Evolutionary conservation across 2,888 invertebrate genomes (phyloP), one percentile per base, ranked within the genome.

Genomic region (Ormyrus nitidulus): DNA sequence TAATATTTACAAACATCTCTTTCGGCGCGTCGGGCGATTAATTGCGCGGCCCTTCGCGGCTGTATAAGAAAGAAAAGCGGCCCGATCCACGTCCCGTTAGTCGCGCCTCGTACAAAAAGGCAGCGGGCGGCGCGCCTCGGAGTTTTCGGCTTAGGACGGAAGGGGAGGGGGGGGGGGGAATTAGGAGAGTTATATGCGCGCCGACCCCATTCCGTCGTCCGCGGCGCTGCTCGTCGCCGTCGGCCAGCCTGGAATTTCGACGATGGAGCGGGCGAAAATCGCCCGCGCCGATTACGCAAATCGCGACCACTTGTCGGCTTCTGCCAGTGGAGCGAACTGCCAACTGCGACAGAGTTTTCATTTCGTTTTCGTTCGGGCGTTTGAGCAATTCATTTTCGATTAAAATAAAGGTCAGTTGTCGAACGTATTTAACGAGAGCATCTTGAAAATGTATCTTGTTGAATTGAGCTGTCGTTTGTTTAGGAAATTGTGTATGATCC

Each of bases 121-220:
- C 8, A 64, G 46, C 10, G 62, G 1, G 19, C 19, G 19, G 19
- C 19, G 19, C 19, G 1, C 19, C 0, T 19, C 19, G 19, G 51
- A 51, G 10, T 73, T 73, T 73, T 73, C 65, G 73, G 65, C 49
- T 65, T 19, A 19, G 19, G 19, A 19, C 1, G 19, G 19, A 2
- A n/a, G 11, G 58, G 66, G 75, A 54, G 76, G 1, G 34, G 11
- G 58, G 66, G 75, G 54, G 76, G 69, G 54, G 76, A 62, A 76
- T 76, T 76, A 76, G 76, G 76, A 44, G 46, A 62, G 73, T 34
- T 58, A 65, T 51, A 34, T 19, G 65, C 58, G 59, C 65, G 13
- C n/a, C 73, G 73, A 73, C 73, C 73, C 64, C 64, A 54, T 64
- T 73, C 54, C 44, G 11, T 46, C 34, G 44, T 11, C 44, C 8